Percentiles rank a stretch among this genome's conserved stretches.
Conservation (phyloP, 2,797 vertebrate genomes). For the Chrosomus eos region DNA sequence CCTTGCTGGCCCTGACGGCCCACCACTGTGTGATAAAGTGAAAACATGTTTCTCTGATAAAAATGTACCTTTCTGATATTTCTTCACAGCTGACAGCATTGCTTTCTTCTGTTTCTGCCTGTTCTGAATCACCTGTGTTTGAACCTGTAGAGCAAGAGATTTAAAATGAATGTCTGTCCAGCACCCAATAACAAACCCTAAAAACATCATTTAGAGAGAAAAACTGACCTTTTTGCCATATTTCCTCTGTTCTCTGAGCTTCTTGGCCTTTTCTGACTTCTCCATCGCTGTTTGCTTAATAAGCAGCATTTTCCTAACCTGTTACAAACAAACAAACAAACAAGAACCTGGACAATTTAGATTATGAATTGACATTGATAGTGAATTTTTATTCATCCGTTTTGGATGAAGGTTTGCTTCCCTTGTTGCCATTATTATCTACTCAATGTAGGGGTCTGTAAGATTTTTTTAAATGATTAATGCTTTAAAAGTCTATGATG, state of each 20-base stretch:
- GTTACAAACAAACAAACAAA: constrained; percentile 28
- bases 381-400: background rate
- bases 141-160: constrained; percentile 79
- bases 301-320: constrained; percentile 94
- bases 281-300: constrained; percentile 89
- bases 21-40: background rate
- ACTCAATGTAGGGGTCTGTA: background rate
- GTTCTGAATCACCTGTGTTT: constrained; percentile 93
- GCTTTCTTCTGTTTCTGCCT: constrained; percentile 94
- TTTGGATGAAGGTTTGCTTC: background rate
- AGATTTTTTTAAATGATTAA: background rate
- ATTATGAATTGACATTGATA: background rate
- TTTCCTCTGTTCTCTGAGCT: constrained; percentile 92
- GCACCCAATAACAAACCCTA: background rate
- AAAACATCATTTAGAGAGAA: background rate
- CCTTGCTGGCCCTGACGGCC: too few relatives aligned
- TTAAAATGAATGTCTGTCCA: background rate
- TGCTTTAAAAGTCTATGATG: background rate
- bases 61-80: constrained; percentile 92
- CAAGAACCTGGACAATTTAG: background rate
- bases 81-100: constrained; percentile 94
- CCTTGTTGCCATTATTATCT: background rate
- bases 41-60: background rate
- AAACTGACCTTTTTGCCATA: constrained; percentile 93
- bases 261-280: constrained; percentile 94